These are phyloP conservation scores for Cyanoderma ruficeps DNA, from an alignment of 2,113 vertebrate genomes.

Conservation along the genomic window DNA sequence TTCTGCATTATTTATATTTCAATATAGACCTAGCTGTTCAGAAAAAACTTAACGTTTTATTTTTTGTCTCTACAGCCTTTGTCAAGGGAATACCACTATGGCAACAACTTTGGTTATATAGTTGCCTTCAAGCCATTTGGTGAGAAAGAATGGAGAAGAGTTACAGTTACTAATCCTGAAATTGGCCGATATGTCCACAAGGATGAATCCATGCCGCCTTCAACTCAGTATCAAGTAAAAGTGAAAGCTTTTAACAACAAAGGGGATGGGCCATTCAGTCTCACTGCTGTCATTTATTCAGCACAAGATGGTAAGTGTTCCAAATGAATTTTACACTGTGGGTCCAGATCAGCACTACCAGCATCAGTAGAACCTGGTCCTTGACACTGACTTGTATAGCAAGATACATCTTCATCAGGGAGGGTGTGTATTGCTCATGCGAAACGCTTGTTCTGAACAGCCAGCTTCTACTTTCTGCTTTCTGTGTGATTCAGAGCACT, in stretches of 20 bases:
- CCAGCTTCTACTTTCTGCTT: not conserved
- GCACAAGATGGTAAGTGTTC: conserved; percentile 82
- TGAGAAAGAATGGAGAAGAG: conserved; percentile 85
- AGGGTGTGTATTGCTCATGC: not conserved
- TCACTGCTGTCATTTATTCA: conserved; percentile 84
- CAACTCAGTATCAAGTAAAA: conserved; percentile 91
- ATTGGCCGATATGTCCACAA: conserved; percentile 89
- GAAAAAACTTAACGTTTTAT: not conserved
- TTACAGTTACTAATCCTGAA: conserved; percentile 86
- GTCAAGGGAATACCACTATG: conserved; percentile 91
- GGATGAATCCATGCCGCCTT: conserved; percentile 83
- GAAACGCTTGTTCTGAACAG: not conserved
- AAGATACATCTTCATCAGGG: not conserved
- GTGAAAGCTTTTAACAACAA: conserved; percentile 91
- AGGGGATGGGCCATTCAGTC: conserved; percentile 93
- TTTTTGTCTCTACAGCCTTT: conserved; percentile 81
- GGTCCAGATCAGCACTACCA: not conserved
- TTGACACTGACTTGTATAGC: not conserved
- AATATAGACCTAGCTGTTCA: not conserved
- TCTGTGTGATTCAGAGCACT: not conserved
- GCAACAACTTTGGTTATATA: conserved; percentile 93
- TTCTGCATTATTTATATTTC: not conserved
- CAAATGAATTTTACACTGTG: not conserved
- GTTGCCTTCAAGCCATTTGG: conserved; percentile 88
- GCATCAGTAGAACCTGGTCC: not conserved